phyloP scores from a whole-genome alignment of 2,113 vertebrate genomes.

The Platysteira castanea region DNA sequence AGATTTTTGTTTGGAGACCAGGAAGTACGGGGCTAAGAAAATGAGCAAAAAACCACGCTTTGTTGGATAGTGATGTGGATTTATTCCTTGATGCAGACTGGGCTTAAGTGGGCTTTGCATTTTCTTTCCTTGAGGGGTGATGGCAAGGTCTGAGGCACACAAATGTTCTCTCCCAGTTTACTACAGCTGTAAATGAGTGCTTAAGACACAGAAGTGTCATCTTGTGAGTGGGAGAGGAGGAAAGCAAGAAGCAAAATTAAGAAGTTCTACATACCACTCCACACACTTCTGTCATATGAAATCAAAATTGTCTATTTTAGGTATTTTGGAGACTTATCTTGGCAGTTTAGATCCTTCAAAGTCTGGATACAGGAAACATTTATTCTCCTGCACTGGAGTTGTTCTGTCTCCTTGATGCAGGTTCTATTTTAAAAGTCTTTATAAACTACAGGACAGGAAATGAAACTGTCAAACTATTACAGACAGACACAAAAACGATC shows the following conservation, averaged over 20 bases:
- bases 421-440: conserved; percentile 27
- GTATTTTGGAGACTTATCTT: conserved; percentile 17
- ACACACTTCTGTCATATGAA: conserved; percentile 28
- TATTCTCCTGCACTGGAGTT: not conserved
- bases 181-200: conserved; percentile 36
- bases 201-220: conserved; percentile 20
- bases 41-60: not conserved
- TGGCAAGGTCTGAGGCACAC: not conserved
- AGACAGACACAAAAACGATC: not conserved
- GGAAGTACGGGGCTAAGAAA: not conserved
- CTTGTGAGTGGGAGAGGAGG: conserved; percentile 40
- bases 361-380: conserved; percentile 16
- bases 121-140: not conserved
- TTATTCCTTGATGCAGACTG: not conserved
- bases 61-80: not conserved
- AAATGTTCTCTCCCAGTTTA: conserved; percentile 27
- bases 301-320: not conserved
- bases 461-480: not conserved
- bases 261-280: conserved; percentile 15
- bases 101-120: not conserved
- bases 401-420: not conserved
- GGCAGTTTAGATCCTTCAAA: conserved; percentile 12
- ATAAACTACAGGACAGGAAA: conserved; percentile 4
- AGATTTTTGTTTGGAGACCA: not conserved
- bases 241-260: conserved; percentile 45